Base-by-base conservation (phyloP, 1,140 invertebrate genomes). In the Drosophila carrolli region DNA sequence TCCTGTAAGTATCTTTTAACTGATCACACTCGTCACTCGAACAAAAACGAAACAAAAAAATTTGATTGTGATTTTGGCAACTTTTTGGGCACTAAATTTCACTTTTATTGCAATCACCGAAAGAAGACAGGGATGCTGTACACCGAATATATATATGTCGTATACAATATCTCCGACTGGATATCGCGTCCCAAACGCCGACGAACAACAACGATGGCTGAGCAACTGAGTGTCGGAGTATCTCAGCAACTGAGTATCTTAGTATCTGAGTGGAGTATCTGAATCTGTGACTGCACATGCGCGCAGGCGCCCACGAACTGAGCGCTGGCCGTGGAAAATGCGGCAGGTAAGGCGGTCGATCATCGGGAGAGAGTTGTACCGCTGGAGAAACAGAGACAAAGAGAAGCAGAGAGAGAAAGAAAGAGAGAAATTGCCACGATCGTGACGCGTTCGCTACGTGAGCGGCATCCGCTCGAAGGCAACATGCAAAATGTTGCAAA, bases 401-500 rank as follows among this genome's bases (percentile, higher is more conserved):
- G 23, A 37, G 41, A 58, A 35, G 53, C 37, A 37, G 38, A 41
- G 11, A 7, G 14, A 19, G 11, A 19, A 35, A 14, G 16, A 29
- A 48, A 41, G 38, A 38, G 40, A 54, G 40, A 29, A 54, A 14
- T 13, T 27, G 37, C 27, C 10, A 27, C 35, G 29, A 44, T 70
- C 66, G 66, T 67, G 66, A 29, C 38, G 47, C 16, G 10, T 37
- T 27, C 29, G 29, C 56, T 82, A 85, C 82, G 83, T 88, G 82
- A 78, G 74, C 83, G 83, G 83, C 84, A 68, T 78, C 50, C 40
- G 78, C 84, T 86, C 83, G 88, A 86, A 86, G 82, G 83, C 75
- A 66, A 76, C 83, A 86, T 89, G 83, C 83, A 83, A 86, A 89
- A 89, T 86, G 75, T 88, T 78, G 83, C 83, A 88, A 86, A 86